A percentile compares a stretch with the other conserved stretches of the same genome.
Conservation (phyloP, 2,888 invertebrate genomes). For the Carcina quercana region DNA sequence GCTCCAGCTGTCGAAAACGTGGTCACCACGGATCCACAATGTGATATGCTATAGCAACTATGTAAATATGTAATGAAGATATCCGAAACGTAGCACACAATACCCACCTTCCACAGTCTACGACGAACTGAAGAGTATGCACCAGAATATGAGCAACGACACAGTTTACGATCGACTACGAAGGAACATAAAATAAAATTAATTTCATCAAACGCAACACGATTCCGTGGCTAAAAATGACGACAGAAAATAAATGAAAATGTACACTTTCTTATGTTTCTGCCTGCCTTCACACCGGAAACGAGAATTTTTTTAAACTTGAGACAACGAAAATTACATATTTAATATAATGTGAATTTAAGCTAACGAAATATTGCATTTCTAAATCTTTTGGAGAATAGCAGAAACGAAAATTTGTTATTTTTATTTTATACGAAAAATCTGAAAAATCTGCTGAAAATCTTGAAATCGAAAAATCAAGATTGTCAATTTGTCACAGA, state of each 20-base stretch:
- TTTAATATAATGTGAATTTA: slow-evolving; percentile 32
- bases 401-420: slow-evolving; percentile 32
- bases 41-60: slow-evolving; percentile 39
- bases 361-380: slow-evolving; percentile 48
- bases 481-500: slow-evolving; percentile 16
- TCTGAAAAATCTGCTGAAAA: slow-evolving; percentile 25
- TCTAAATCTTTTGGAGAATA: slow-evolving; percentile 29
- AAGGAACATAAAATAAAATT: slow-evolving; percentile 55
- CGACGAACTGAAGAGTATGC: slow-evolving; percentile 47
- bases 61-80: slow-evolving; percentile 58
- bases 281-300: slow-evolving; percentile 70
- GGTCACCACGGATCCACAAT: slow-evolving; percentile 49
- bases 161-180: slow-evolving; percentile 35
- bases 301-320: slow-evolving; percentile 52
- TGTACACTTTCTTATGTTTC: slow-evolving; percentile 69
- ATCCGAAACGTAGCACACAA: slow-evolving; percentile 48
- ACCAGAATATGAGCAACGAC: slow-evolving; percentile 34
- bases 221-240: slow-evolving; percentile 58
- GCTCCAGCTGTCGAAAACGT: slow-evolving; percentile 73
- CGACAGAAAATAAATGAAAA: slow-evolving; percentile 73
- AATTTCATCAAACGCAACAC: slow-evolving; percentile 54
- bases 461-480: slow-evolving; percentile 12
- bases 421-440: slow-evolving; percentile 19
- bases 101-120: slow-evolving; percentile 62
- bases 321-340: slow-evolving; percentile 40